Evolutionary conservation across 1,140 invertebrate species (phyloP).

Genomic region (Platyscapa corneri): DNA sequence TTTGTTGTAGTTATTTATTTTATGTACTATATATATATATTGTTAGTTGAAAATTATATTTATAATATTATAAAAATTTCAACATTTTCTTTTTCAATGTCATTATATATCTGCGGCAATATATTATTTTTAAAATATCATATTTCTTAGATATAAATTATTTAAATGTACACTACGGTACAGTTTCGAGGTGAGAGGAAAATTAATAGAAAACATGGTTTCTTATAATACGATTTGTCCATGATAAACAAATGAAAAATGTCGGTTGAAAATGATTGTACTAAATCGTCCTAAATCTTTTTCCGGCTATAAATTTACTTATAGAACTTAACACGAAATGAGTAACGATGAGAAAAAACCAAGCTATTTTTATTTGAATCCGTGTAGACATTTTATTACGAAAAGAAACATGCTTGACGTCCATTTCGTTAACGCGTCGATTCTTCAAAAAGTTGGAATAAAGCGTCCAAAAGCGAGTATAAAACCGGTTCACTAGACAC

Average conservation of each 20-base stretch:
- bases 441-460: neutral
- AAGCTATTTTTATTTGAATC: neutral
- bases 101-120: neutral
- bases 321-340: neutral
- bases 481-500: neutral
- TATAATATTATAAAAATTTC: too few species aligned
- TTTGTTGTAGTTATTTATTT: neutral
- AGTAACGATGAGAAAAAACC: neutral
- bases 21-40: too few species aligned
- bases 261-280: neutral
- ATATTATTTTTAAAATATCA: neutral
- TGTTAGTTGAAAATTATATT: too few species aligned
- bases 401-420: neutral
- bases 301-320: neutral
- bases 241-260: neutral
- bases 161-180: neutral
- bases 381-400: neutral
- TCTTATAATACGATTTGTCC: neutral
- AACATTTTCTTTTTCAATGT: too few species aligned
- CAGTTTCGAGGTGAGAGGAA: neutral
- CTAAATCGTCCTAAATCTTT: neutral
- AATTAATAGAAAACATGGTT: neutral
- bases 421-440: neutral
- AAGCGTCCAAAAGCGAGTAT: neutral
- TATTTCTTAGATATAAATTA: neutral